Evolutionary conservation across 2,113 vertebrate species (phyloP).

Genomic region (Dasyornis broadbenti): DNA sequence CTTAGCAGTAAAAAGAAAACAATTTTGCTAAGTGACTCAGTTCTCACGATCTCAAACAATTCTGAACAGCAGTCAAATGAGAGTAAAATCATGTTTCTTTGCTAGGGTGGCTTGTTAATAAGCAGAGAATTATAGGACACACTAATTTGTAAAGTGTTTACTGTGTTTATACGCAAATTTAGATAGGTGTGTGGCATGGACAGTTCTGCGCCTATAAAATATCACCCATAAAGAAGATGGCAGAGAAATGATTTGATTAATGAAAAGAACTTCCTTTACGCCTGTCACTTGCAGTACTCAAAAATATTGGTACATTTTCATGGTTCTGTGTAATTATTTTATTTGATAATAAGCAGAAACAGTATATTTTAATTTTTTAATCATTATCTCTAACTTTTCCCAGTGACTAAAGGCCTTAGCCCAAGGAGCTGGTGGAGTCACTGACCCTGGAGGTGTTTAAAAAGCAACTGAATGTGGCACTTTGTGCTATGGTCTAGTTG

Average conservation of each 20-base stretch:
- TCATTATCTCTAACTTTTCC: not conserved
- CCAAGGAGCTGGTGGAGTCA: not conserved
- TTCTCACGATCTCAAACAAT: not conserved
- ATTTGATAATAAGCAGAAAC: not conserved
- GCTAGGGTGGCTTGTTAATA: not conserved
- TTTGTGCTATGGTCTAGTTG: not conserved
- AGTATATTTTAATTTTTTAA: not conserved
- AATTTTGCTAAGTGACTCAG: constrained; percentile 26
- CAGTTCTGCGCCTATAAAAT: not conserved
- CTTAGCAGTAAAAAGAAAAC: constrained; percentile 47
- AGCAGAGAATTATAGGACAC: not conserved
- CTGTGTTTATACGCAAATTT: not conserved
- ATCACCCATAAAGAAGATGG: not conserved
- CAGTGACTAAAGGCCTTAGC: not conserved
- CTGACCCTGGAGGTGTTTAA: not conserved
- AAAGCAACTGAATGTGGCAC: not conserved
- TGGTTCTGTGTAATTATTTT: not conserved
- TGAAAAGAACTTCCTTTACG: not conserved
- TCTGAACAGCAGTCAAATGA: not conserved
- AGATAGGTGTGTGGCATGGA: not conserved
- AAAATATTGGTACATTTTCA: not conserved
- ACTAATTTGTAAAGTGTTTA: constrained; percentile 47
- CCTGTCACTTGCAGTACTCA: not conserved
- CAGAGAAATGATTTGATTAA: not conserved
- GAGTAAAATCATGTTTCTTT: not conserved